Evolutionary conservation across 1,140 invertebrate species (phyloP), one percentile per base, ranked within the genome.

Genomic region (Anoplophora glabripennis): DNA sequence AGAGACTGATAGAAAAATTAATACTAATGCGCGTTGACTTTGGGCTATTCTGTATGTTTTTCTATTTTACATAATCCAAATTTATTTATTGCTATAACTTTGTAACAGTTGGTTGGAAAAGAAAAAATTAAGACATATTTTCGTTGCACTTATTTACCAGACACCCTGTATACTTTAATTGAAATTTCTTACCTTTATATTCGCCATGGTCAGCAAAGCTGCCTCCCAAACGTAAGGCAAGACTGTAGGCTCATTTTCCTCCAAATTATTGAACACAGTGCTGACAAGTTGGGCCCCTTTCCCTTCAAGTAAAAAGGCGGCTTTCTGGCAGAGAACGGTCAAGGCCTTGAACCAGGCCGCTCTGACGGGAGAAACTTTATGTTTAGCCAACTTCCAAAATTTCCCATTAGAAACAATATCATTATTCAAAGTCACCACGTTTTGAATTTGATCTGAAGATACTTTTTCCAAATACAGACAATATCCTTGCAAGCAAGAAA

Each of bases 331-430:
- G 3, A 92, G 49, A 11, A 82, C 77, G n/a, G 82, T 79, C 15
- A 92, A 65, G 4, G 83, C 78, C 57, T 80, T 80, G 72, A 85
- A 92, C 78, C 86, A 89, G 1, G 85, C 83, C 11, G 81, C 78
- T 71, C 81, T 81, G 18, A 88, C 79, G 18, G 77, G 57, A 14
- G 79, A 53, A 40, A 77, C 69, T 70, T 84, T 82, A 64, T 82
- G 76, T 67, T 83, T 86, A 7, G 77, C 71, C 36, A 86, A 80
- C 68, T 88, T 89, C 89, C 89, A 92, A 75, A 91, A 91, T 68
- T 85, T 88, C 3, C 35, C 70, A 70, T 82, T 81, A 10, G 76
- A 75, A 21, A 89, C 70, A 36, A 88, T 80, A 53, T 80, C 77
- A 1, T 69, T 66, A 64, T 86, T 81, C 38, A 77, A 70, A 3